Evolutionary conservation across 2,113 vertebrate species (phyloP), one percentile per base, ranked within the genome.

Genomic region (Chloroceryle aenea): DNA sequence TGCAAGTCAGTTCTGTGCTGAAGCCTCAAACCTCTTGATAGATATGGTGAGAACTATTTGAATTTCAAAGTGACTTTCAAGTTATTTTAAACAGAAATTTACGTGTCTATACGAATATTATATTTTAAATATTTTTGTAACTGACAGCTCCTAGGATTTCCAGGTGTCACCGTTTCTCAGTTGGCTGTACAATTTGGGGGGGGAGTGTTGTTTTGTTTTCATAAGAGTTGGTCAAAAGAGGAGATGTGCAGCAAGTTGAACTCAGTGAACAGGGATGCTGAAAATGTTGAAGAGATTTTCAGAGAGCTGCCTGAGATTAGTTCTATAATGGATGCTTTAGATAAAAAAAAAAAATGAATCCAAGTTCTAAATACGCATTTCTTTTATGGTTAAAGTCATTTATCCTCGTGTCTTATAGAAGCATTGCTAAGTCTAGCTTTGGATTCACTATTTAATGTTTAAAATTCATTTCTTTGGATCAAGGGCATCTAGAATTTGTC

Each of bases 51-150:
- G 66, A 81, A 59, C n/a, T 63, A 47, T 76, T 68, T 91, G 52
- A 91, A 92, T 87, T 96, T 94, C 89, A 81, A 92, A 82, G 89
- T 58, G 62, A 73, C 81, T 94, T 95, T 82, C 80, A 89, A 62
- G 58, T 87, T 82, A 71, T 64, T 95, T 89, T 88, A 89, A 89
- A 72, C 32, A 64, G n/a, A 85, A 95, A 53, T 78, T 30, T 40
- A 5, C 58, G 16, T 40, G 56, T 76, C 40, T 90, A 4, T 43
- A 27, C 12, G 29, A 76, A 48, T 34, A 53, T 56, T 34, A 14
- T 42, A 47, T 68, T 66, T 83, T 40, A 10, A 10, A 2, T 84
- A 80, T 90, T 62, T 45, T 47, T 21, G 7, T 53, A 62, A 36
- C n/a, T 68, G 78, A 43, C 40, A 89, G 38, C 47, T 94, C 23